phyloP scores from a whole-genome alignment of 2,113 vertebrate species.

The Brienomyrus brachyistius region DNA sequence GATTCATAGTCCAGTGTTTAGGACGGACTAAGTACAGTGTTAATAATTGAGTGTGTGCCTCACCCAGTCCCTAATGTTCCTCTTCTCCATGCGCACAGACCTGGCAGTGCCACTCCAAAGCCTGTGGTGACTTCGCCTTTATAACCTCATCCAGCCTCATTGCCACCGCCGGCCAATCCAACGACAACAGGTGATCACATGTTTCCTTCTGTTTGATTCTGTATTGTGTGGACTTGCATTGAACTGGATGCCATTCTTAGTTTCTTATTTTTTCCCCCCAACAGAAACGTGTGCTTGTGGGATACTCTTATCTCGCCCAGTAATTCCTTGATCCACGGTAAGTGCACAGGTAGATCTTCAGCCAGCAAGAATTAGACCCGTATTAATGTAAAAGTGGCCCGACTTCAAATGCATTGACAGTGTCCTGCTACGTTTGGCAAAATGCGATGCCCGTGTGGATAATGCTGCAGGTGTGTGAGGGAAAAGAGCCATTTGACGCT shows the following conservation, averaged over 20 bases:
- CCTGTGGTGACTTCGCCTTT: slow-evolving; percentile 89
- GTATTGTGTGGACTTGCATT: background rate
- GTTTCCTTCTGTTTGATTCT: background rate
- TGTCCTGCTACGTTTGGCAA: background rate
- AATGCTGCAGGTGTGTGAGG: background rate
- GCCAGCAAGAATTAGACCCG: background rate
- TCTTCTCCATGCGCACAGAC: slow-evolving; percentile 58
- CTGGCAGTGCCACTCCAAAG: slow-evolving; percentile 95
- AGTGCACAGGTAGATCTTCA: slow-evolving; percentile 28
- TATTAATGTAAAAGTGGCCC: background rate
- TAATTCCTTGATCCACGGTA: slow-evolving; percentile 83
- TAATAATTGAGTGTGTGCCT: background rate
- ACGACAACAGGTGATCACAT: slow-evolving; percentile 74
- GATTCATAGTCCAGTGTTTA: background rate
- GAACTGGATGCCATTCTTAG: background rate
- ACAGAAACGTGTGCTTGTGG: slow-evolving; percentile 88
- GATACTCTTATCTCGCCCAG: slow-evolving; percentile 78
- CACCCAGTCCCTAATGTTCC: background rate
- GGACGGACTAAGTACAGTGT: background rate
- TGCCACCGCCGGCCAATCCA: slow-evolving; percentile 92
- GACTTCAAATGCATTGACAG: background rate
- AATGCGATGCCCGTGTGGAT: background rate
- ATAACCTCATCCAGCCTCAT: slow-evolving; percentile 95
- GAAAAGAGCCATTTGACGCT: background rate
- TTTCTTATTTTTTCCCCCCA: slow-evolving; percentile 3